These are phyloP conservation scores for Nysson spinosus DNA, from an alignment of 2,888 invertebrate species.

Conservation along the genomic window DNA sequence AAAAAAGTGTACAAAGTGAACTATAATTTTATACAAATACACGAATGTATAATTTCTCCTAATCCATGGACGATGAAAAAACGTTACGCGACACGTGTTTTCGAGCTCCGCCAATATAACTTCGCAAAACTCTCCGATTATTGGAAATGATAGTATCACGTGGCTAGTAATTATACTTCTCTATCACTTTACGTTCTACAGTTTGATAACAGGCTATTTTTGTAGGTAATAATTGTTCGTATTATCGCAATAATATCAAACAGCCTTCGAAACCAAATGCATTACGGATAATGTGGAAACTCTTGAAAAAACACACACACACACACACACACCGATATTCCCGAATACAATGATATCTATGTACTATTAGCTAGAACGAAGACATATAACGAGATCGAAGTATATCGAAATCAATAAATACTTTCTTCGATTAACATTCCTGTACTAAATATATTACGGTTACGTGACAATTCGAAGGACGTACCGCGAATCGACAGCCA, in stretches of 20 bases:
- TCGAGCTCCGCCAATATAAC: constrained; percentile 24
- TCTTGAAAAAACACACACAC: constrained; percentile 1
- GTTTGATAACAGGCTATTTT: constrained; percentile 31
- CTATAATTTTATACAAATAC: constrained; percentile 42
- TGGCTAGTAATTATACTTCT: constrained; percentile 3
- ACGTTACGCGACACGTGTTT: constrained; percentile 2
- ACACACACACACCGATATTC: background rate
- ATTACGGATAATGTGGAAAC: background rate
- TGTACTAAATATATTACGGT: background rate
- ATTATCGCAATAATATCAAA: background rate
- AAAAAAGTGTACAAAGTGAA: constrained; percentile 41
- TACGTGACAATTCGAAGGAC: constrained; percentile 1
- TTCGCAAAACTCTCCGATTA: constrained; percentile 26
- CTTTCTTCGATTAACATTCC: background rate
- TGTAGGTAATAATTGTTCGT: constrained; percentile 23
- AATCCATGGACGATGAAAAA: constrained; percentile 22
- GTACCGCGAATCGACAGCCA: constrained; percentile 1
- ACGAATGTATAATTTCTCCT: constrained; percentile 30
- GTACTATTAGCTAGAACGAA: too few relatives aligned
- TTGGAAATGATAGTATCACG: background rate
- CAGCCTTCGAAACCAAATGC: background rate
- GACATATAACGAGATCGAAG: background rate
- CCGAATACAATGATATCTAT: background rate
- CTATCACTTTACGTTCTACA: constrained; percentile 1
- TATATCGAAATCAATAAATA: constrained; percentile 9